phyloP scores from a whole-genome alignment of 2,888 invertebrate genomes.

The Synanthedon formicaeformis region DNA sequence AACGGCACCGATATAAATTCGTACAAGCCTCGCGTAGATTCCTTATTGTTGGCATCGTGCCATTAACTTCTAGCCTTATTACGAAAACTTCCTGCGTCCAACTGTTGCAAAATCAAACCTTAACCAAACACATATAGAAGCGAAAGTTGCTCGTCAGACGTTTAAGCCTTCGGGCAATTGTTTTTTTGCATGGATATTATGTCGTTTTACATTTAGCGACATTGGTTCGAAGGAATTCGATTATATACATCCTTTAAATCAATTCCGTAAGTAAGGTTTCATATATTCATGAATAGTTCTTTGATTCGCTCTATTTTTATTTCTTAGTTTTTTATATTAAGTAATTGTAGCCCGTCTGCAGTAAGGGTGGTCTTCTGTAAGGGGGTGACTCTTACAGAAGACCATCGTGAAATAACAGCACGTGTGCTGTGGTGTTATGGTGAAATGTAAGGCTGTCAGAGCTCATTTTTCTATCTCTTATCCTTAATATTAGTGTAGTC shows the following conservation, averaged over 20 bases:
- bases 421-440: too few relatives aligned
- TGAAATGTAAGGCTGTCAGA: too few relatives aligned
- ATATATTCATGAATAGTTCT: not conserved
- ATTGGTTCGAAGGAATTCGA: not conserved
- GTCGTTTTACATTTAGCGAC: not conserved
- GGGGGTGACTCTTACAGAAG: too few relatives aligned
- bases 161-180: not conserved
- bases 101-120: constrained; percentile 31
- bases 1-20: not conserved
- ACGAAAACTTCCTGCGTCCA: constrained; percentile 37
- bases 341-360: too few relatives aligned
- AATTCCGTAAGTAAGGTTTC: not conserved
- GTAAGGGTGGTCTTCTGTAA: too few relatives aligned
- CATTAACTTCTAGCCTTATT: constrained; percentile 42
- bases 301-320: too few relatives aligned
- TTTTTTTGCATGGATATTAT: not conserved
- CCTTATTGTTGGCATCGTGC: constrained; percentile 43
- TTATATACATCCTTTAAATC: not conserved
- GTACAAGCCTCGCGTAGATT: constrained; percentile 7
- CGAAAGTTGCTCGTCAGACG: constrained; percentile 3
- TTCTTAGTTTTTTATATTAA: too few relatives aligned
- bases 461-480: too few relatives aligned
- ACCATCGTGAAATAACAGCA: too few relatives aligned
- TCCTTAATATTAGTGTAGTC: too few relatives aligned
- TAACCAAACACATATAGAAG: constrained; percentile 21